Conservation (phyloP, 1,140 invertebrate species). For the Hycleus cichorii region DNA sequence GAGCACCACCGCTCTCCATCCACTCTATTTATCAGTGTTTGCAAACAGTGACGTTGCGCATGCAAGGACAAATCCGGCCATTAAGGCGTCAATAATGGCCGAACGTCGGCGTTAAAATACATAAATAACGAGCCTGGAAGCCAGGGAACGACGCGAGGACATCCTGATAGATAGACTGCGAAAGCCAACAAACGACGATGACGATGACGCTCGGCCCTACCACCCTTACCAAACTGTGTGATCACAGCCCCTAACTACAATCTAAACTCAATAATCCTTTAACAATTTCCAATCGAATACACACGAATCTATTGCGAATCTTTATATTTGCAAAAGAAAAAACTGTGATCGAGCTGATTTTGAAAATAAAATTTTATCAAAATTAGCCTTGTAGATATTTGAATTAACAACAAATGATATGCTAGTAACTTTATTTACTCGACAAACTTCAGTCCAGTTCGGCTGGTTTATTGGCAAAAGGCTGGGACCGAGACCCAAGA, state of each 20-base stretch:
- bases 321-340: too few species aligned
- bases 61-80: conserved; percentile 39
- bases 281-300: too few species aligned
- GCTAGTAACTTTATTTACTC: conserved; percentile 31
- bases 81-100: conserved; percentile 41
- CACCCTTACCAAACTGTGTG: too few species aligned
- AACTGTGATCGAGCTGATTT: too few species aligned
- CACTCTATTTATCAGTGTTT: conserved; percentile 40
- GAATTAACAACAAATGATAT: conserved; percentile 21
- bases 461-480: conserved; percentile 28
- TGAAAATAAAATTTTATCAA: too few species aligned
- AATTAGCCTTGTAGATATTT: too few species aligned
- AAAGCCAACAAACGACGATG: too few species aligned
- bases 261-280: too few species aligned
- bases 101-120: conserved; percentile 38
- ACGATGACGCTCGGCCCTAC: too few species aligned
- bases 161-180: conserved; percentile 28
- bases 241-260: too few species aligned
- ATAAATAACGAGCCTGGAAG: conserved; percentile 36
- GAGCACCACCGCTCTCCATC: conserved; percentile 2
- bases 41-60: conserved; percentile 38
- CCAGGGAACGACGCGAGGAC: conserved; percentile 25
- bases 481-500: conserved; percentile 14
- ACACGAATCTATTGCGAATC: too few species aligned
- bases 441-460: conserved; percentile 25